Evolutionary conservation across 2,888 invertebrate species (phyloP), one percentile per base, ranked within the genome.

Genomic region (Stictocephala bisonia): DNA sequence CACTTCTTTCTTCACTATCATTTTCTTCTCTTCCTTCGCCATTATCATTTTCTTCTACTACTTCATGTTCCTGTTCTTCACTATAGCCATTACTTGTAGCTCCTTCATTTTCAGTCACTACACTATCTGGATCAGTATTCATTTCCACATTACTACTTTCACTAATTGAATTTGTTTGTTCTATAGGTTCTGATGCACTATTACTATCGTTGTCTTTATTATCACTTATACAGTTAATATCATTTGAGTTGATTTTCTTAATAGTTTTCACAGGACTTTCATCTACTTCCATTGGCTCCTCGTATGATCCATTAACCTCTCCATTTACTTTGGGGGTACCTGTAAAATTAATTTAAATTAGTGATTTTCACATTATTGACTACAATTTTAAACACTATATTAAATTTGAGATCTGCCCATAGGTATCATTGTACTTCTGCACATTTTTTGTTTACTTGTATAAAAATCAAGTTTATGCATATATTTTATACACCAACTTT

Each of bases 281-380:
- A 31, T 64, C 67, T 2, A 73, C 79, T 27, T 79, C 80, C 80
- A 77, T 76, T 74, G 70, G 70, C 56, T 80, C 81, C 22, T 82
- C 83, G 76, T 81, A 83, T 68, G 81, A 82, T 41, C 85, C 85
- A 78, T 86, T 85, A 74, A 85, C 81, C 53, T 81, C 81, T 71
- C 85, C 85, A 77, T 86, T 86, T 73, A 83, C 81, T 79, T 84
- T 84, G 74, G 83, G 77, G 73, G 77, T 78, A 80, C 83, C 85
- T 84, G 78, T 41, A 83, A 83, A 27, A 74, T 44, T 71, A 51
- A 71, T 51, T 67, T 56, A 29, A 29, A 74, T n/a, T n/a, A n/a
- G n/a, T n/a, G 15, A 44, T 44, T 3, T 44, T 44, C n/a, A 44
- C n/a, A n/a, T n/a, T n/a, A n/a, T n/a, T n/a, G n/a, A n/a, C n/a